A percentile compares a stretch with the other conserved stretches of the same genome.
phyloP scores from a whole-genome alignment of 2,113 vertebrate species.

The Pseudolaguvia tuberculata region DNA sequence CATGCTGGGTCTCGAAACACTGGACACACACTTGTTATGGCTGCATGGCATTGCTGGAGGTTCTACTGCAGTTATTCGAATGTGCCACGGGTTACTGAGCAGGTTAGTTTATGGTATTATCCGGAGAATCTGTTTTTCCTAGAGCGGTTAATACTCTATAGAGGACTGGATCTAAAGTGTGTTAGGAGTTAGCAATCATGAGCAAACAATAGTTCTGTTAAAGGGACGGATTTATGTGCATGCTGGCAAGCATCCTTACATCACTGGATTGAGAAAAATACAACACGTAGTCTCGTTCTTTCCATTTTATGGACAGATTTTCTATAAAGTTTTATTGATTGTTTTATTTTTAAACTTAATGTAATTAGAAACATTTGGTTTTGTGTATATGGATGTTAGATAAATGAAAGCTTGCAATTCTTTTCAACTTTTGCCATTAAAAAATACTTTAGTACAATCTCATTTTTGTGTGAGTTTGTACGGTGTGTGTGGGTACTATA shows the following conservation, averaged over 20 bases:
- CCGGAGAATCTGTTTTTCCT: slow-evolving; percentile 4
- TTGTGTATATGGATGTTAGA: slow-evolving; percentile 58
- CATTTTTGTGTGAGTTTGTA: not conserved
- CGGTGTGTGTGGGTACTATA: not conserved
- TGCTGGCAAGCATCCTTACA: not conserved
- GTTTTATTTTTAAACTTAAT: slow-evolving; percentile 64
- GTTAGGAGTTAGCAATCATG: not conserved
- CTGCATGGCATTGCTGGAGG: not conserved
- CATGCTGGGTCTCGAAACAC: slow-evolving; percentile 4
- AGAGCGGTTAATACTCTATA: not conserved
- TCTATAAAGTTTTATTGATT: slow-evolving; percentile 64
- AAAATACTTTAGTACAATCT: slow-evolving; percentile 54
- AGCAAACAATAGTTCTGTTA: not conserved
- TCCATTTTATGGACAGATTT: slow-evolving; percentile 55
- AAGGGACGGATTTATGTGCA: not conserved
- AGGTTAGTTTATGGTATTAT: not conserved
- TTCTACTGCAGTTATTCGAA: not conserved
- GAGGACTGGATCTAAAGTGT: not conserved
- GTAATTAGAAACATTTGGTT: slow-evolving; percentile 46
- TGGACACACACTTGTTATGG: slow-evolving; percentile 4
- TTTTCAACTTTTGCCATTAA: slow-evolving; percentile 64
- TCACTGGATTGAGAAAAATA: slow-evolving; percentile 16
- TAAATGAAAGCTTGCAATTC: slow-evolving; percentile 42
- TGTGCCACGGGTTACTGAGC: not conserved
- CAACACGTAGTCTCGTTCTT: not conserved